phyloP scores from a whole-genome alignment of 2,888 invertebrate genomes.

The Nasonovia ribisnigri region DNA sequence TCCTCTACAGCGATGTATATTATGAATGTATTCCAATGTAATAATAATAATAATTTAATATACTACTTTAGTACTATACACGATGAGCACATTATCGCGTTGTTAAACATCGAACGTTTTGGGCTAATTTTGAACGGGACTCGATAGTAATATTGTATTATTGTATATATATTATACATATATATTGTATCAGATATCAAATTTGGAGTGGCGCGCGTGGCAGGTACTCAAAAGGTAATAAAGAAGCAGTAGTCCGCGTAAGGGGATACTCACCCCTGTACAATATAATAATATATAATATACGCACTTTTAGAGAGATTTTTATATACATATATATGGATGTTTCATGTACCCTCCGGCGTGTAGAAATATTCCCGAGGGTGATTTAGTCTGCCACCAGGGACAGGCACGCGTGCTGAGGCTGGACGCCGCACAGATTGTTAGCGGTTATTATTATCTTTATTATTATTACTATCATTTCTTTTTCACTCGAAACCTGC shows the following conservation, averaged over 20 bases:
- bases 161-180: not conserved
- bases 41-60: not conserved
- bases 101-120: constrained; percentile 23
- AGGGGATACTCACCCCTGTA: not conserved
- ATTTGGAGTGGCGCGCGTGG: constrained; percentile 20
- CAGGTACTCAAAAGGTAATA: constrained; percentile 54
- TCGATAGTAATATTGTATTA: not conserved
- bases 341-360: not conserved
- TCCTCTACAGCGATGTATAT: not conserved
- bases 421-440: constrained; percentile 28
- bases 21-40: not conserved
- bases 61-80: not conserved
- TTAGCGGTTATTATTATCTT: constrained; percentile 55
- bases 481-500: not conserved
- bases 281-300: constrained; percentile 3
- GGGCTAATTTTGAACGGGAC: constrained; percentile 31
- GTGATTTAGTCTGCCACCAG: constrained; percentile 46
- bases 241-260: not conserved
- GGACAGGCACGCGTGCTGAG: not conserved
- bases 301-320: not conserved
- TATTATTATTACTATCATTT: not conserved
- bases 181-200: constrained; percentile 26
- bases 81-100: not conserved
- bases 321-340: not conserved
- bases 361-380: constrained; percentile 43